Evolutionary conservation across 2,113 vertebrate genomes (phyloP).

Genomic region (Muscicapa adusta): DNA sequence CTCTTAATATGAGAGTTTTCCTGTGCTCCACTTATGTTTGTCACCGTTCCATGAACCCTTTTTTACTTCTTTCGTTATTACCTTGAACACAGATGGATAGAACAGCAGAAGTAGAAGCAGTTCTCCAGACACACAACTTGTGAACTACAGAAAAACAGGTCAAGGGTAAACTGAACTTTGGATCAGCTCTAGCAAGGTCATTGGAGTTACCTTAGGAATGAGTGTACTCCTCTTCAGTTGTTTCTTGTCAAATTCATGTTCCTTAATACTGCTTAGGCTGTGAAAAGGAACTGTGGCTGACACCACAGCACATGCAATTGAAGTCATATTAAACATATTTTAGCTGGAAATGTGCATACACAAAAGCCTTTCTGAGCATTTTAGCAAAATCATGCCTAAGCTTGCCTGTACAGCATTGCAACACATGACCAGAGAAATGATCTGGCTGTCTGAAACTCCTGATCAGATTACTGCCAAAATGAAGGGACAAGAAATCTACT

Average conservation of each 20-base stretch:
- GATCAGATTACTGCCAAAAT: not conserved
- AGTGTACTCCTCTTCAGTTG: not conserved
- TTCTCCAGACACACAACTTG: not conserved
- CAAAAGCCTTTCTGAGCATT: not conserved
- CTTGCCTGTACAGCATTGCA: not conserved
- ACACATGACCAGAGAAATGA: not conserved
- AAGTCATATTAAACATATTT: not conserved
- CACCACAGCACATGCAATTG: not conserved
- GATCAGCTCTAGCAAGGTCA: not conserved
- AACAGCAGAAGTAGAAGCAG: not conserved
- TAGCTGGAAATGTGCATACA: not conserved
- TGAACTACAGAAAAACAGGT: not conserved
- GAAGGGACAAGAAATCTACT: not conserved
- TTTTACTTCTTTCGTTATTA: not conserved
- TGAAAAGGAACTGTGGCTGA: not conserved
- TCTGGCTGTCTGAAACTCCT: not conserved
- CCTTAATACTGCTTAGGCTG: not conserved
- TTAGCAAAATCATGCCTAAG: not conserved
- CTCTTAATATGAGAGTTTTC: not conserved
- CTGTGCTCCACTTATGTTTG: not conserved
- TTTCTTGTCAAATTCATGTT: not conserved
- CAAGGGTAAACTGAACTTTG: slow-evolving; percentile 16
- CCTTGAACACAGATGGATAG: slow-evolving; percentile 16
- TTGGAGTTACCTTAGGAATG: not conserved
- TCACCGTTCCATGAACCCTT: not conserved